Base-by-base conservation (phyloP, 2,113 vertebrate species). In the Polyodon spathula region DNA sequence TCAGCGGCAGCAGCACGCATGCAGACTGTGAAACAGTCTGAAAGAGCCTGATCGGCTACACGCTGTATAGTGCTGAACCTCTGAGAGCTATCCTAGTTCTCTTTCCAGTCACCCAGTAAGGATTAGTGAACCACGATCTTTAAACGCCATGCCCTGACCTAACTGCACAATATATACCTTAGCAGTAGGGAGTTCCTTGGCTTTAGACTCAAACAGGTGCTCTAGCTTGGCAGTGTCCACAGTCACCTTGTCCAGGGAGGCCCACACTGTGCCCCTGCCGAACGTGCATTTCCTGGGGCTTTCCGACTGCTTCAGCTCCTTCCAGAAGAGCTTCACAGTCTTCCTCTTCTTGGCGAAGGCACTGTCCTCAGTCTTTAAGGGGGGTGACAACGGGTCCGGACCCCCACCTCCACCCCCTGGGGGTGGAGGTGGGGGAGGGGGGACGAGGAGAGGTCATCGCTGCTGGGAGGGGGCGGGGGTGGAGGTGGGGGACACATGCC, bases 281-380 rank as follows among this genome's bases (percentile, higher is more conserved):
- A 94, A 94, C 14, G 71, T 83, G 39, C 88, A 81, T 3, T 67
- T 72, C 11, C 80, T 76, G 4, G 79, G 72, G 4, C 72, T 54
- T 56, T 86, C 86, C 0, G 84, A 56, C 68, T 88, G 84, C 65
- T 93, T 94, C 54, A 98, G 82, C 80, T 97, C 96, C 68, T 86
- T 90, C 96, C 96, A 98, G 78, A 98, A 98, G 68, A 98, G 78
- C 77, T 96, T 97, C 62, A 97, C 88, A 0, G 92, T 98, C 77
- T 93, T 97, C 65, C 88, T 90, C 77, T 97, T 98, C 66, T 82
- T 90, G 44, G 73, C 67, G 11, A 80, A 74, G 4, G 63, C 68
- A 9, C 61, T 56, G 48, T 82, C 71, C 0, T 74, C 64, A 1
- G 5, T 8, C 15, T 40, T 60, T 8, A 40, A 12, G 0, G 66